Base-by-base conservation (phyloP, 2,888 invertebrate genomes). In the Escarpia spicata region DNA sequence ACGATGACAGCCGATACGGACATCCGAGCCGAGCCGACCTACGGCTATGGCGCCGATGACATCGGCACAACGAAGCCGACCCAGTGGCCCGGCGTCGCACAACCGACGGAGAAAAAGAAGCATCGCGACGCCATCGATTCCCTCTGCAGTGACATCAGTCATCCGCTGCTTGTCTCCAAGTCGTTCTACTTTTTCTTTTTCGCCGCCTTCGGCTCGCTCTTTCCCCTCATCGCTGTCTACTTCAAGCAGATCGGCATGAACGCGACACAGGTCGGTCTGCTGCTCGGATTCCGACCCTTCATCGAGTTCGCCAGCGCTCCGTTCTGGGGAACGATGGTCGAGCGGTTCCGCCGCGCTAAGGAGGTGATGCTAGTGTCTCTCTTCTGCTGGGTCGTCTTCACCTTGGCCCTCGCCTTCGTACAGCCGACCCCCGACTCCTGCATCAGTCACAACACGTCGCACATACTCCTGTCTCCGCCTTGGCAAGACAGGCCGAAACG, bases 201-300 rank as follows among this genome's bases (percentile, higher is more conserved):
- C 97, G 99, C 99, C 90, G 99, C 99, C 0, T 99, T 99, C 96
- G 99, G 99, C 9, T 99, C 99, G 0, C 97, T 99, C 31, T 99
- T 99, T 96, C 99, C 99, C 0, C 97, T 99, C 93, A 98, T 99
- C 98, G 99, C 99, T 89, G 98, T 99, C 91, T 99, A 99, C 97
- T 99, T 99, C 97, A 99, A 99, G 97, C 99, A 99, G 97, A 98
- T 99, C 98, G 99, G 99, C 93, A 99, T 99, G 99, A 99, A 99
- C 97, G 98, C 99, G 0, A 98, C 98, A 37, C 99, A 99, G 96
- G 91, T 91, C 96, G 99, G 99, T 9, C 95, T 97, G 37, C 95
- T 97, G 31, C 98, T 99, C 95, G 99, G 99, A 45, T 98, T 98
- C 95, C 97, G 99, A 94, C 99, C 99, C 1, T 98, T 99, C 96